A percentile compares a stretch with the other conserved stretches of the same genome.
These are phyloP conservation scores for Potamilus streckersoni DNA, from an alignment of 1,140 invertebrate species.

Conservation along the genomic window DNA sequence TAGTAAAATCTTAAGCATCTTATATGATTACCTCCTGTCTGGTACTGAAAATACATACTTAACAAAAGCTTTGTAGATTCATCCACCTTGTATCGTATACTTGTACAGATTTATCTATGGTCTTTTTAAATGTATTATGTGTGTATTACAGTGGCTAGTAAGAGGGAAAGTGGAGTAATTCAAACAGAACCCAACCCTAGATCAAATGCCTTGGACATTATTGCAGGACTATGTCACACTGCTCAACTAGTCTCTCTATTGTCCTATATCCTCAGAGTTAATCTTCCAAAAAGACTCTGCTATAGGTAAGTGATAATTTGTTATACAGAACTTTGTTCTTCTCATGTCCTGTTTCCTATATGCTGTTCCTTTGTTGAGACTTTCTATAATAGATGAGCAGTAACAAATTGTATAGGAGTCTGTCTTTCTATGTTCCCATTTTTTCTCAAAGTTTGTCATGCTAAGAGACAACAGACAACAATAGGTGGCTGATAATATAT, in stretches of 20 bases:
- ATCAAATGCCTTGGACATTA: slow-evolving; percentile 81
- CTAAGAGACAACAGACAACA: background rate
- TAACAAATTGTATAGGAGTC: slow-evolving; percentile 17
- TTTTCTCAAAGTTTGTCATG: too few relatives aligned
- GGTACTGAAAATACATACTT: too few relatives aligned
- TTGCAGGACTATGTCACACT: slow-evolving; percentile 83
- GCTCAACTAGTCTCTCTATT: slow-evolving; percentile 85
- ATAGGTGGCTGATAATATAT: slow-evolving; percentile 11
- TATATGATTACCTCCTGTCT: too few relatives aligned
- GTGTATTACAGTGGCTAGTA: slow-evolving; percentile 73
- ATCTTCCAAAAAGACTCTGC: slow-evolving; percentile 80
- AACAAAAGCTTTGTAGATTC: too few relatives aligned
- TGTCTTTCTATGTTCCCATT: too few relatives aligned
- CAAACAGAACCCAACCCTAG: slow-evolving; percentile 65
- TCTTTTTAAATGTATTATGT: background rate
- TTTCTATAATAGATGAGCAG: background rate
- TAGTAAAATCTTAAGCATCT: too few relatives aligned
- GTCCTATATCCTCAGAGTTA: slow-evolving; percentile 80
- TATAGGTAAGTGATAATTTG: slow-evolving; percentile 74
- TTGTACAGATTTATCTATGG: too few relatives aligned
- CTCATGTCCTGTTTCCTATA: too few relatives aligned
- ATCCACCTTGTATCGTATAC: too few relatives aligned
- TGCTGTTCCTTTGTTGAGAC: background rate
- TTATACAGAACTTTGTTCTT: slow-evolving; percentile 8
- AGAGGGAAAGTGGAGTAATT: slow-evolving; percentile 71